Conservation (phyloP, 2,797 vertebrate genomes). For the Gymnoscopelus microlampas region DNA sequence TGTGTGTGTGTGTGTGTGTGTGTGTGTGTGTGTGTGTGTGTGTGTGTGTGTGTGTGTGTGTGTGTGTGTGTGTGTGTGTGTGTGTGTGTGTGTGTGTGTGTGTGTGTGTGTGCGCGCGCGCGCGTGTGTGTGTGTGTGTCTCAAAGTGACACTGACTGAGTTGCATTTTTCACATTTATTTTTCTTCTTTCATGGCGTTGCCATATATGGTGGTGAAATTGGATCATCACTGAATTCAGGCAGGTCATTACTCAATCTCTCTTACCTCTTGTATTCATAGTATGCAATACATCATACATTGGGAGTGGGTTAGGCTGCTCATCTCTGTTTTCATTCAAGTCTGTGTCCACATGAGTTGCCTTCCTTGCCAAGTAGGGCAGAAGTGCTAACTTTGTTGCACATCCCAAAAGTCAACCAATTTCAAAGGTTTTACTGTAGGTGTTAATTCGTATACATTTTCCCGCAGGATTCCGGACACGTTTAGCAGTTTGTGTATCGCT, state of each 20-base stretch:
- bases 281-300: not conserved
- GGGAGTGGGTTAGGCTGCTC: not conserved
- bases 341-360: no score
- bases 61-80: constrained; percentile 2
- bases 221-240: constrained; percentile 32
- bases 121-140: not conserved
- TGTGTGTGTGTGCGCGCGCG: no score
- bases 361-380: not conserved
- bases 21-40: not conserved
- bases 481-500: no score
- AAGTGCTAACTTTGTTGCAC: no score
- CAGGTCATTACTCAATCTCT: constrained; percentile 25
- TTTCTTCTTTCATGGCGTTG: constrained; percentile 38
- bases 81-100: no score
- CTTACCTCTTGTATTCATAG: constrained; percentile 9
- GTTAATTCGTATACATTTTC: no score
- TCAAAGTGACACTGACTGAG: not conserved
- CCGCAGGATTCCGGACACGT: no score
- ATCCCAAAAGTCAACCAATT: no score
- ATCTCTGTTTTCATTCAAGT: not conserved
- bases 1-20: not conserved
- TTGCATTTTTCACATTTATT: constrained; percentile 25
- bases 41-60: constrained; percentile 14
- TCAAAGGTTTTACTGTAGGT: no score
- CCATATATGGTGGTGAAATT: constrained; percentile 30